Evolutionary conservation across 2,888 invertebrate genomes (phyloP).

Genomic region (Timandra comae): DNA sequence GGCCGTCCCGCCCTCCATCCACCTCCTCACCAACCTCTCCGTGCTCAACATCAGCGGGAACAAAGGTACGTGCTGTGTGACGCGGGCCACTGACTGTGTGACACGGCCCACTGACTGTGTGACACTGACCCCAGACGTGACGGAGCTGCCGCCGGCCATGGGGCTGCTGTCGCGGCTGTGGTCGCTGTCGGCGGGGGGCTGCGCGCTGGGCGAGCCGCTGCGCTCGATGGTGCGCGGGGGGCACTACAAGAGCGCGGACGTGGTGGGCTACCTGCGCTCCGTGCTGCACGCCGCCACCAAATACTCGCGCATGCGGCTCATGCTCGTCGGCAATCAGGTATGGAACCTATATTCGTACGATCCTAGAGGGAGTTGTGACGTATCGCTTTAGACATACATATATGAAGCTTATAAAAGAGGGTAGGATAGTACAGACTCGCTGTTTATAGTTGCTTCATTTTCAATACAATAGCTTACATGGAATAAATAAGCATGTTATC

Average conservation of each 20-base stretch:
- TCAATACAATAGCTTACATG: too few relatives aligned
- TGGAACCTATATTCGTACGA: neutral
- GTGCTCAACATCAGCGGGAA: slow-evolving; percentile 95
- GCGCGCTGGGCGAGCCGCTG: slow-evolving; percentile 90
- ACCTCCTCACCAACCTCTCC: slow-evolving; percentile 91
- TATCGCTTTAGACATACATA: too few relatives aligned
- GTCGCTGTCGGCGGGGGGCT: slow-evolving; percentile 96
- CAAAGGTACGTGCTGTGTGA: slow-evolving; percentile 56
- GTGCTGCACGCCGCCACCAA: slow-evolving; percentile 91
- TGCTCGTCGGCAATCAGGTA: slow-evolving; percentile 94
- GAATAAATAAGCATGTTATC: too few relatives aligned
- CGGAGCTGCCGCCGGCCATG: slow-evolving; percentile 95
- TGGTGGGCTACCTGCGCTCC: slow-evolving; percentile 93
- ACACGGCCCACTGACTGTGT: too few relatives aligned
- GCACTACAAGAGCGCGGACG: slow-evolving; percentile 96
- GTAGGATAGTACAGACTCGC: too few relatives aligned
- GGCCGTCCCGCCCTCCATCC: slow-evolving; percentile 88
- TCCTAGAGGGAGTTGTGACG: too few relatives aligned
- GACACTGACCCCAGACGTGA: slow-evolving; percentile 79
- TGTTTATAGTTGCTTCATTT: too few relatives aligned
- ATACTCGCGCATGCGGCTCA: slow-evolving; percentile 96
- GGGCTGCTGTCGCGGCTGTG: slow-evolving; percentile 95
- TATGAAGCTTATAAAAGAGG: too few relatives aligned
- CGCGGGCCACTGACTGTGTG: too few relatives aligned
- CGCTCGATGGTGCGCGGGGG: slow-evolving; percentile 93